These are phyloP conservation scores for Pseudococcus jackbeardsleyi DNA, from an alignment of 2,888 invertebrate species.

Conservation along the genomic window DNA sequence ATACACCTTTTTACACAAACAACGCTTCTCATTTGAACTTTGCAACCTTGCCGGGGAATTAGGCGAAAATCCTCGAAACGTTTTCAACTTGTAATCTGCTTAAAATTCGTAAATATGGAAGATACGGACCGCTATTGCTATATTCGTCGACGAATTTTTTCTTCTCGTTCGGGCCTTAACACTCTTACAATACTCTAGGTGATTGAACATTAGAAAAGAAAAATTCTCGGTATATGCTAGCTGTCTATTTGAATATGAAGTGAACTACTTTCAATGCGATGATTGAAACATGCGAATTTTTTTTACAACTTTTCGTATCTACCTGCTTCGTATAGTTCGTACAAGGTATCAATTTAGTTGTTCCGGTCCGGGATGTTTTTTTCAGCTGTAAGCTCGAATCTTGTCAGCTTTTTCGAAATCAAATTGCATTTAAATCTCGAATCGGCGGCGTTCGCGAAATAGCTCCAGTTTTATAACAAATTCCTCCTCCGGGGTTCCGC, in stretches of 20 bases:
- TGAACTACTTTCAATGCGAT: not conserved
- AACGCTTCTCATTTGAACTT: conserved; percentile 14
- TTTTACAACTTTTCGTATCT: not conserved
- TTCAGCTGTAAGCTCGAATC: not conserved
- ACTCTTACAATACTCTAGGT: not conserved
- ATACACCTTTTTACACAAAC: not conserved
- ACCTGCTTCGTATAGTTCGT: not conserved
- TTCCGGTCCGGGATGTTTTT: conserved; percentile 6
- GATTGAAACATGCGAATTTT: not conserved
- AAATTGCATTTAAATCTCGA: conserved; percentile 37
- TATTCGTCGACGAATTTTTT: not conserved
- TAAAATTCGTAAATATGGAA: conserved; percentile 13
- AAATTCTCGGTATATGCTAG: not conserved
- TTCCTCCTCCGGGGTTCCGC: not conserved
- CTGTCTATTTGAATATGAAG: not conserved
- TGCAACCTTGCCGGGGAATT: not conserved
- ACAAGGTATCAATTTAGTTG: conserved; percentile 18
- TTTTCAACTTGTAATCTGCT: conserved; percentile 34
- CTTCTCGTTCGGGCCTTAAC: too few relatives aligned
- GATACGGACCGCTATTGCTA: not conserved
- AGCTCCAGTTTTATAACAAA: conserved; percentile 7
- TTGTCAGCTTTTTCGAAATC: conserved; percentile 20
- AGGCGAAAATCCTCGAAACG: conserved; percentile 23
- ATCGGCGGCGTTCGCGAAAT: conserved; percentile 15
- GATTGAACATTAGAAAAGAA: not conserved